Evolutionary conservation across 2,113 vertebrate genomes (phyloP).

Genomic region (Takifugu flavidus): DNA sequence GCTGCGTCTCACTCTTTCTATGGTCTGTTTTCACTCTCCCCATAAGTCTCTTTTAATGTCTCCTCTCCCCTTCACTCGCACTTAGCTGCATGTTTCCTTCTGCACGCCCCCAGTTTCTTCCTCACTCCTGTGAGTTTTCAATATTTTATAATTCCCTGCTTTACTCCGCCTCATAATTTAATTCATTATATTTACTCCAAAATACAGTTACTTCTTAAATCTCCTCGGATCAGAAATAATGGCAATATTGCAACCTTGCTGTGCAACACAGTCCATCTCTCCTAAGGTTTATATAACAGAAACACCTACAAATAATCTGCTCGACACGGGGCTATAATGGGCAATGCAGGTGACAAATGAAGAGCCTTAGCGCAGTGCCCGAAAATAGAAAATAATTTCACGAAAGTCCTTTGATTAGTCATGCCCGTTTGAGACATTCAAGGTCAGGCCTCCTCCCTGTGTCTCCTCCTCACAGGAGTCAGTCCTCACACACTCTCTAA

Average conservation of each 20-base stretch:
- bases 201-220: conserved; percentile 37
- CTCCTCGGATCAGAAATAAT: conserved; percentile 56
- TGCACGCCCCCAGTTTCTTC: conserved; percentile 37
- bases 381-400: conserved; percentile 71
- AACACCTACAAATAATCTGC: conserved; percentile 16
- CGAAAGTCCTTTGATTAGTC: conserved; percentile 71
- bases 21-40: conserved; percentile 33
- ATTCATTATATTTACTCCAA: conserved; percentile 56
- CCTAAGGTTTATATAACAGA: background rate
- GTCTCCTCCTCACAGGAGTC: conserved; percentile 17
- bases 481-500: conserved; percentile 6
- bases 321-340: conserved; percentile 34
- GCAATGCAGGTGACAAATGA: conserved; percentile 59
- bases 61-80: conserved; percentile 51
- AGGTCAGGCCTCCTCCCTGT: conserved; percentile 58
- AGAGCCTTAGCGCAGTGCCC: conserved; percentile 49
- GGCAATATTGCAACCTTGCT: conserved; percentile 24
- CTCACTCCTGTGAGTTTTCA: conserved; percentile 60
- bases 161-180: conserved; percentile 45
- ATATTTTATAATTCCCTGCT: conserved; percentile 65
- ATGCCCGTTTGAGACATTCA: conserved; percentile 53
- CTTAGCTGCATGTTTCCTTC: conserved; percentile 52
- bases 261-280: conserved; percentile 5
- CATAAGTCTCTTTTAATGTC: conserved; percentile 57
- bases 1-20: conserved; percentile 29